A percentile compares a stretch with the other conserved stretches of the same genome.
Conservation (phyloP, 2,797 vertebrate genomes). For the Psittacula derbiana region DNA sequence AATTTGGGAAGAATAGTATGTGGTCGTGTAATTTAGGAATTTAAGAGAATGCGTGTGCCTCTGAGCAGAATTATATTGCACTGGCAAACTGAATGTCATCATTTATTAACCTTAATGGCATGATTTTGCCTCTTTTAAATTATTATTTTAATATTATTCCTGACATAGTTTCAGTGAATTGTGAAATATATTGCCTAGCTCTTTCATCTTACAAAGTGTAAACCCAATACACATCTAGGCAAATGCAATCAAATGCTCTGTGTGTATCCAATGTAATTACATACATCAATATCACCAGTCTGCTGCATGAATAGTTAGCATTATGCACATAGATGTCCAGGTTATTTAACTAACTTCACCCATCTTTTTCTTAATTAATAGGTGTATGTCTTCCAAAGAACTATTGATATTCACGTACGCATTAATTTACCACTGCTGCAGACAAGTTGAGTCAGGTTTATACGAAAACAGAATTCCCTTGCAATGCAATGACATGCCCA, state of each 20-base stretch:
- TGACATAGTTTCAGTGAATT: neutral
- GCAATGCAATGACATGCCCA: neutral
- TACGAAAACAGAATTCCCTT: neutral
- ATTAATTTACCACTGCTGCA: neutral
- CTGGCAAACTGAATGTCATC: neutral
- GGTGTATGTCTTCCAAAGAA: neutral
- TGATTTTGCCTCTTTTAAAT: neutral
- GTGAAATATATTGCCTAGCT: neutral
- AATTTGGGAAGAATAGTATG: neutral
- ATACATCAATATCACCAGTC: neutral
- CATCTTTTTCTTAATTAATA: neutral
- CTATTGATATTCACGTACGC: neutral
- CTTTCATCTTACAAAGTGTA: neutral
- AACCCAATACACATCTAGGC: neutral
- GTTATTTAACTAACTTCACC: neutral
- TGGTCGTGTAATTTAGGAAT: conserved; percentile 24
- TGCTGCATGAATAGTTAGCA: neutral
- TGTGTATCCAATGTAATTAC: neutral
- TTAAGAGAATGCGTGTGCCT: neutral
- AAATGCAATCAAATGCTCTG: neutral
- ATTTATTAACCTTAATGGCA: neutral
- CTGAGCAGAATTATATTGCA: neutral
- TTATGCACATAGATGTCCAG: neutral
- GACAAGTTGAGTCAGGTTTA: neutral
- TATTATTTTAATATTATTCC: neutral